Conservation (phyloP, 2,113 vertebrate genomes). For the Mystacornis crossleyi region DNA sequence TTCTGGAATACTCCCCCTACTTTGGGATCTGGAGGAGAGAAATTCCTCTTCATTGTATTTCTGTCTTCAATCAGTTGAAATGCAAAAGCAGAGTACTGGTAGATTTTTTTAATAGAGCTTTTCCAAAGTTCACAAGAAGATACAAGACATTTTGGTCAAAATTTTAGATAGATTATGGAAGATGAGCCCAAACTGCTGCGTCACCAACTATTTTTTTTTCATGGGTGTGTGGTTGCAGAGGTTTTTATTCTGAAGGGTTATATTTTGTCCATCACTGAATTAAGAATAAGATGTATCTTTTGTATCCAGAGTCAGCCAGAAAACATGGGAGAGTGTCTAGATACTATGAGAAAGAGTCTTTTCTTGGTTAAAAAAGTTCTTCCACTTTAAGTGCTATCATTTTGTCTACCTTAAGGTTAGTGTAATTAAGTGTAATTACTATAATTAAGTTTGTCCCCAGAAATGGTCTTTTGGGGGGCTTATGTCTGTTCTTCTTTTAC, state of each 20-base stretch:
- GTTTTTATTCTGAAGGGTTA: background rate
- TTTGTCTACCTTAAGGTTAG: background rate
- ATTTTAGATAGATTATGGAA: background rate
- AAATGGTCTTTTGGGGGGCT: background rate
- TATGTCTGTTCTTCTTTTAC: background rate
- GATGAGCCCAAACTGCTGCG: background rate
- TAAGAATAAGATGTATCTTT: background rate
- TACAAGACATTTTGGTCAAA: background rate
- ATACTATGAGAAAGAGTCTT: background rate
- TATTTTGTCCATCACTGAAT: background rate
- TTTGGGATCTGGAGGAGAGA: background rate
- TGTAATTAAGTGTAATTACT: background rate
- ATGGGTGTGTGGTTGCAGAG: background rate
- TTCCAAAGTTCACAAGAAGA: background rate
- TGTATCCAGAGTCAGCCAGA: background rate
- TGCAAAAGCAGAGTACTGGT: background rate
- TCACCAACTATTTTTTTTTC: background rate
- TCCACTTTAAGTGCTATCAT: background rate
- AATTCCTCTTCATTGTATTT: background rate
- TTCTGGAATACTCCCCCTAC: background rate
- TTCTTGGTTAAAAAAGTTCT: background rate
- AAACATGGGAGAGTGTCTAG: background rate
- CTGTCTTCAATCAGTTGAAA: background rate
- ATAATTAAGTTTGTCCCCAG: background rate
- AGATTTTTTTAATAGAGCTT: background rate